These are phyloP conservation scores for Sebastolobus altivelis DNA, from an alignment of 2,797 vertebrate species.

Conservation along the genomic window DNA sequence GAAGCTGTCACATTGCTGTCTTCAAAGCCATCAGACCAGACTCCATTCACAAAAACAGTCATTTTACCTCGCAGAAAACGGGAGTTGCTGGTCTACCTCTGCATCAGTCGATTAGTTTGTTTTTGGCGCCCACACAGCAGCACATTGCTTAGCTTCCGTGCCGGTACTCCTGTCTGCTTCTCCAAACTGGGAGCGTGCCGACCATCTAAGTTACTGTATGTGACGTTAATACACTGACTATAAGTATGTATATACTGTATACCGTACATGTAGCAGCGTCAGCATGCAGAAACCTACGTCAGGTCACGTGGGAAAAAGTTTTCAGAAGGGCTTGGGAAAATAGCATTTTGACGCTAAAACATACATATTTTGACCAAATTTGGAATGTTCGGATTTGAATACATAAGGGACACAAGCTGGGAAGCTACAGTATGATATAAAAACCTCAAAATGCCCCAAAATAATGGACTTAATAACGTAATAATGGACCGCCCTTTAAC, in stretches of 20 bases:
- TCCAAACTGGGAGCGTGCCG: neutral
- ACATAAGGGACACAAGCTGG: neutral
- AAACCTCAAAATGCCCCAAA: rapidly evolving
- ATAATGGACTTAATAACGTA: too few relatives aligned
- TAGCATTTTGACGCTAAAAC: neutral
- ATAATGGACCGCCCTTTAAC: too few relatives aligned
- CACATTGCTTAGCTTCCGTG: too few relatives aligned
- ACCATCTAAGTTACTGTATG: neutral
- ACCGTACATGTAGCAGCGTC: neutral
- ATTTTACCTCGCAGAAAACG: too few relatives aligned
- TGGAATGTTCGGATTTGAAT: neutral
- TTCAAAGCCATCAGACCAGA: too few relatives aligned
- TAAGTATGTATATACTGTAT: neutral
- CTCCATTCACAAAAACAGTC: too few relatives aligned
- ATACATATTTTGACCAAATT: neutral
- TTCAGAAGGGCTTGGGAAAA: neutral
- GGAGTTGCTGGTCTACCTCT: too few relatives aligned
- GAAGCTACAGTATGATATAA: neutral
- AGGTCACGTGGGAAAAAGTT: neutral
- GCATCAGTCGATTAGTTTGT: too few relatives aligned
- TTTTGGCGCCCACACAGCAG: too few relatives aligned
- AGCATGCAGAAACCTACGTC: neutral
- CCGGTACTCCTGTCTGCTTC: neutral
- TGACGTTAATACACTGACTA: too few relatives aligned
- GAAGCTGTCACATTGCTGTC: too few relatives aligned